These are phyloP conservation scores for Euura lappo DNA, from an alignment of 1,140 invertebrate species.

Conservation along the genomic window DNA sequence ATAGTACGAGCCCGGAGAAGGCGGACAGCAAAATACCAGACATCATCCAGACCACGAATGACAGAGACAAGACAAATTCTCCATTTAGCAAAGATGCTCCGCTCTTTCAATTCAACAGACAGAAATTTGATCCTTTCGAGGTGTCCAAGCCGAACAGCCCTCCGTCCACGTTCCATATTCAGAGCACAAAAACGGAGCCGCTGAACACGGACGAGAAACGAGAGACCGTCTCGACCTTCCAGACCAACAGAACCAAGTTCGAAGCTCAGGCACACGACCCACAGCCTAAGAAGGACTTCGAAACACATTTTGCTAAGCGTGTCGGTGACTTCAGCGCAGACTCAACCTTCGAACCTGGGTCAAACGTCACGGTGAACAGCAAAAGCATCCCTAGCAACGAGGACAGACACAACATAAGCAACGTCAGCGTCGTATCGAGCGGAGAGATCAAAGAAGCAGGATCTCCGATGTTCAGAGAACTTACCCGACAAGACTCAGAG, in stretches of 20 bases:
- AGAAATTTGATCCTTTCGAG: slow-evolving; percentile 11
- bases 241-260: slow-evolving; percentile 36
- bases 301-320: slow-evolving; percentile 42
- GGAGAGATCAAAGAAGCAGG: slow-evolving; percentile 54
- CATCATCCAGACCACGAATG: not conserved
- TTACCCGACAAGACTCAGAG: slow-evolving; percentile 36
- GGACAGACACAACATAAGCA: slow-evolving; percentile 41
- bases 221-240: slow-evolving; percentile 33
- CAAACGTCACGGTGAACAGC: slow-evolving; percentile 46
- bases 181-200: not conserved
- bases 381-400: slow-evolving; percentile 34
- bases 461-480: slow-evolving; percentile 32
- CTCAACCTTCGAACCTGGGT: slow-evolving; percentile 49
- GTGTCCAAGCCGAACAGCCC: not conserved
- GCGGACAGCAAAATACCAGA: not conserved
- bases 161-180: not conserved
- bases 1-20: slow-evolving; percentile 8
- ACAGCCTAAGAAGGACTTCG: slow-evolving; percentile 22
- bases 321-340: slow-evolving; percentile 35
- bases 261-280: slow-evolving; percentile 15
- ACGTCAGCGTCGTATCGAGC: slow-evolving; percentile 53
- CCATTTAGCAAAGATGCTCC: slow-evolving; percentile 32
- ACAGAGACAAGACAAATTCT: slow-evolving; percentile 13
- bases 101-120: not conserved
- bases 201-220: not conserved